Evolutionary conservation across 2,113 vertebrate species (phyloP), one percentile per base, ranked within the genome.

Genomic region (Pedionomus torquatus): DNA sequence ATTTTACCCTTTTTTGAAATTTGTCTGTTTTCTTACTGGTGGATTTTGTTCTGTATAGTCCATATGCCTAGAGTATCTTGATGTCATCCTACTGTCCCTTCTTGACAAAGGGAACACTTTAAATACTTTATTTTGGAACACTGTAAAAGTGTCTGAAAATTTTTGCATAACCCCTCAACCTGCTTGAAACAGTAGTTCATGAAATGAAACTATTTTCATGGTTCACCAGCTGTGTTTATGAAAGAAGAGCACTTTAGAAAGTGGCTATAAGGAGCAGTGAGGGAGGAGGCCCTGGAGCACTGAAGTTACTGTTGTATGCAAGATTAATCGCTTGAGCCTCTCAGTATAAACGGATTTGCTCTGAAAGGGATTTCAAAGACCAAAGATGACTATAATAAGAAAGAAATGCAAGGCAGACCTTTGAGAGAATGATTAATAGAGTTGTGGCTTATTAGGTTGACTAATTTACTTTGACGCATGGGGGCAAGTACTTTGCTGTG

Each of bases 151-250:
- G 0, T 58, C 24, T 61, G 52, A 69, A 46, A 51, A 33, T 31
- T 17, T 25, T 48, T 83, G 44, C n/a, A 58, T 61, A 69, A 28
- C 28, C 60, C 65, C 80, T 96, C 10, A 2, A n/a, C 68, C 78
- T 91, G 88, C 91, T 95, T 16, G 8, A 90, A 89, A 58, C 94
- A 94, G 93, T 46, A 85, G 84, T 54, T 87, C 41, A 19, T 81
- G 83, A 81, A 61, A 61, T 83, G 43, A 72, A 63, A 6, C n/a
- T 43, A 3, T 46, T 66, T 88, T 92, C 83, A 83, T 1, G 75
- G 90, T 90, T 96, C 89, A 41, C 35, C 37, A 61, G 87, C 80
- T 10, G 14, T 86, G 75, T 58, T 83, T 89, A 20, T 79, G 80
- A 83, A 69, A 86, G 94, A 89, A 18, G 48, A 71, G 57, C 79